phyloP scores from a whole-genome alignment of 2,888 invertebrate species.

The Eupithecia inturbata region DNA sequence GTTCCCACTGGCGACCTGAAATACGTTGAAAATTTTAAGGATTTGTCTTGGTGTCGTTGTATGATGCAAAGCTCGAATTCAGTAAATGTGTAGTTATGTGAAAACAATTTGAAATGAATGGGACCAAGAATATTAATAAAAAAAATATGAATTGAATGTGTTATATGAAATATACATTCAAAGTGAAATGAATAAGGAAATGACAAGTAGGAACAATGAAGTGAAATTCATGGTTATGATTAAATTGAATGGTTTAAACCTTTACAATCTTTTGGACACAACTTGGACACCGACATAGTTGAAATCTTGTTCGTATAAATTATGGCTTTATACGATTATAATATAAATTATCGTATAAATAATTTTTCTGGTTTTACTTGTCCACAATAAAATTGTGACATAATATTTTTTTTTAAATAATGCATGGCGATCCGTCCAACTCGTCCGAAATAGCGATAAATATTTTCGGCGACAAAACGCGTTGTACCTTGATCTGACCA shows the following conservation, averaged over 20 bases:
- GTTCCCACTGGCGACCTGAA: conserved; percentile 89
- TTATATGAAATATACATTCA: not conserved
- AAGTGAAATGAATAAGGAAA: not conserved
- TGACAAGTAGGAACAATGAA: not conserved
- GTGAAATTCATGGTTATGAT: not conserved
- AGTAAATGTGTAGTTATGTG: not conserved
- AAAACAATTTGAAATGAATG: not conserved
- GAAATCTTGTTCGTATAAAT: not conserved
- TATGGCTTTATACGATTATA: no score
- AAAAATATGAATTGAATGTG: not conserved
- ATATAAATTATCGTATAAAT: no score
- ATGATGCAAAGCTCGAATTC: conserved; percentile 1
- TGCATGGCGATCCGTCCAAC: not conserved
- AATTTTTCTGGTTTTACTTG: not conserved
- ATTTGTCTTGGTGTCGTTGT: not conserved
- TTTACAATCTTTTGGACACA: not conserved
- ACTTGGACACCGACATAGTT: not conserved
- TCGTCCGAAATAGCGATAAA: not conserved
- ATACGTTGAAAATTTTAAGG: conserved; percentile 28
- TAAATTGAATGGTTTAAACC: not conserved
- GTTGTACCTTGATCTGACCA: conserved; percentile 87
- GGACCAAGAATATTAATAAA: not conserved
- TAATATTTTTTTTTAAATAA: not conserved
- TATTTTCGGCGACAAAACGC: not conserved
- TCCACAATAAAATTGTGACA: no score